Conservation (phyloP, 2,113 vertebrate species). For the Xenus cinereus region DNA sequence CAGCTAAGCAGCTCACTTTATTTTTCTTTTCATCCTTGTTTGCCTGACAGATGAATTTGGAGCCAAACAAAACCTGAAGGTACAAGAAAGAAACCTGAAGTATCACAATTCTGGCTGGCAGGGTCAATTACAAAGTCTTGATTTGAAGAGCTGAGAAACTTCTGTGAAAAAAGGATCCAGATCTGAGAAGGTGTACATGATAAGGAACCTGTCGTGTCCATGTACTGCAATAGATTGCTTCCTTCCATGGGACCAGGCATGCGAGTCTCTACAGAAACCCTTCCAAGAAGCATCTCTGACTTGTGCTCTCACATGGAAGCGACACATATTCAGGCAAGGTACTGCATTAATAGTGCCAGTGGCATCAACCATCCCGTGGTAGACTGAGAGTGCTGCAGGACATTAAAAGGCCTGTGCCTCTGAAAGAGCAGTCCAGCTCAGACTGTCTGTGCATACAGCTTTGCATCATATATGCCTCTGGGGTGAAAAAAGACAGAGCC, state of each 20-base stretch:
- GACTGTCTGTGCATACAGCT: background rate
- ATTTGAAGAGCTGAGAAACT: background rate
- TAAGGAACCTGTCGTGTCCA: background rate
- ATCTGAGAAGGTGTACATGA: background rate
- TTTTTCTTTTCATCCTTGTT: constrained; percentile 7
- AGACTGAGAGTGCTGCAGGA: background rate
- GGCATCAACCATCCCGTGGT: background rate
- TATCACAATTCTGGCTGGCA: background rate
- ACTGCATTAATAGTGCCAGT: background rate
- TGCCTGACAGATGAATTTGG: background rate
- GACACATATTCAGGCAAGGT: background rate
- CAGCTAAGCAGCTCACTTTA: constrained; percentile 17
- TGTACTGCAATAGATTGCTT: background rate
- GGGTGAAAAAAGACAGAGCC: background rate
- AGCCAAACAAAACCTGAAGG: background rate
- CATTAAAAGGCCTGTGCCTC: background rate
- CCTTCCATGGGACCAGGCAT: background rate
- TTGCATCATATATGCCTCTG: background rate
- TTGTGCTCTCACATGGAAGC: background rate
- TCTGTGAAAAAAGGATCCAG: background rate
- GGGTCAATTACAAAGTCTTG: background rate
- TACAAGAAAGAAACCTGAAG: background rate
- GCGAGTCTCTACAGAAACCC: background rate
- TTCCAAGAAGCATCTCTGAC: background rate
- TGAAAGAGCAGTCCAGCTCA: background rate